Conservation (phyloP, 2,797 vertebrate genomes). For the Clarias fuscus region DNA sequence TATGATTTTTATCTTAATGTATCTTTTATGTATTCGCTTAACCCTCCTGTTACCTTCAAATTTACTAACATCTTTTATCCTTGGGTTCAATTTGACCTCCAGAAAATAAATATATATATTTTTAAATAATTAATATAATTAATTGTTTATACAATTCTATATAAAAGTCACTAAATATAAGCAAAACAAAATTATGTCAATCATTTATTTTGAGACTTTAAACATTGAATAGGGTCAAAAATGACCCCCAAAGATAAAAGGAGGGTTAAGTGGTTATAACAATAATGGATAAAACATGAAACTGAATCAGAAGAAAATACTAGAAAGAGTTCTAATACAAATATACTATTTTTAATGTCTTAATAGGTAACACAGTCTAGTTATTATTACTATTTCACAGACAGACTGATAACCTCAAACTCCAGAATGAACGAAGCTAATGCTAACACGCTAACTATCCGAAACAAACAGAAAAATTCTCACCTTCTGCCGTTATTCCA, state of each 20-base stretch:
- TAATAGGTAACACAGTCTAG: background rate
- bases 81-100: too few species aligned
- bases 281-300: background rate
- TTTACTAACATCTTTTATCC: too few species aligned
- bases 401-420: background rate
- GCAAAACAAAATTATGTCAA: too few species aligned
- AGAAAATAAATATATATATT: too few species aligned
- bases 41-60: too few species aligned
- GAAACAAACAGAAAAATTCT: background rate
- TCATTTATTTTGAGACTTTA: too few species aligned
- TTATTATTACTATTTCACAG: background rate
- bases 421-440: background rate
- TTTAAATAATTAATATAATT: too few species aligned
- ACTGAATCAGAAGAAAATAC: background rate
- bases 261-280: background rate
- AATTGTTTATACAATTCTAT: too few species aligned
- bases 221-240: too few species aligned
- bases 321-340: background rate
- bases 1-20: background rate
- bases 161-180: too few species aligned
- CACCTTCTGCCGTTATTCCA: constrained; percentile 28
- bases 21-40: too few species aligned
- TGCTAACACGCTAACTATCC: background rate
- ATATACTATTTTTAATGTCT: background rate
- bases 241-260: too few species aligned